Conservation (phyloP, 2,113 vertebrate genomes). For the Lepisosteus osseus region DNA sequence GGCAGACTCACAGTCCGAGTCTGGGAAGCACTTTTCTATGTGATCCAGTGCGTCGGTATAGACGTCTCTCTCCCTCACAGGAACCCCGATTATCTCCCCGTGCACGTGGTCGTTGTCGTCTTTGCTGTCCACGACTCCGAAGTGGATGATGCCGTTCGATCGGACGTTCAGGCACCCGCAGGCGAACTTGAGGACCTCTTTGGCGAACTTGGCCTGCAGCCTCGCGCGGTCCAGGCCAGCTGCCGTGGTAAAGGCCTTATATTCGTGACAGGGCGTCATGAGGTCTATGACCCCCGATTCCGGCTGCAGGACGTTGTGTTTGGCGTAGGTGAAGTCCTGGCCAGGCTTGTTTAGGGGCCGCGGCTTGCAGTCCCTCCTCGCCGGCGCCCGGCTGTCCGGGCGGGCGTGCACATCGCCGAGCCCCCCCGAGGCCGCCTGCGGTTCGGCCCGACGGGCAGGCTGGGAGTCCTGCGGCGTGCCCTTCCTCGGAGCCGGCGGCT, state of each 20-base stretch:
- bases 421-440: background rate
- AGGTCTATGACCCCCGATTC: constrained; percentile 69
- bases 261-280: constrained; percentile 74
- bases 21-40: constrained; percentile 56
- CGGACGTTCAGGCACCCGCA: constrained; percentile 76
- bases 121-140: constrained; percentile 71
- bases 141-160: constrained; percentile 79
- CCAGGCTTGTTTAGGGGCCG: constrained; percentile 59
- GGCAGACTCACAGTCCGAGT: constrained; percentile 40
- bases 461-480: background rate
- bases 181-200: constrained; percentile 70
- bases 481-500: background rate
- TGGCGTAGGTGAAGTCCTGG: constrained; percentile 60
- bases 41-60: constrained; percentile 65
- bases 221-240: constrained; percentile 52
- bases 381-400: constrained; percentile 2
- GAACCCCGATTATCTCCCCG: constrained; percentile 67
- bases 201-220: constrained; percentile 70
- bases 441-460: background rate
- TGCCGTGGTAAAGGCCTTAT: constrained; percentile 65
- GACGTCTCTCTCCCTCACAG: constrained; percentile 52
- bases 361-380: constrained; percentile 48
- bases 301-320: constrained; percentile 62
- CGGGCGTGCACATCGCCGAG: background rate
- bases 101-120: constrained; percentile 53